Base-by-base conservation (phyloP, 2,797 vertebrate genomes). In the Balearica regulorum region DNA sequence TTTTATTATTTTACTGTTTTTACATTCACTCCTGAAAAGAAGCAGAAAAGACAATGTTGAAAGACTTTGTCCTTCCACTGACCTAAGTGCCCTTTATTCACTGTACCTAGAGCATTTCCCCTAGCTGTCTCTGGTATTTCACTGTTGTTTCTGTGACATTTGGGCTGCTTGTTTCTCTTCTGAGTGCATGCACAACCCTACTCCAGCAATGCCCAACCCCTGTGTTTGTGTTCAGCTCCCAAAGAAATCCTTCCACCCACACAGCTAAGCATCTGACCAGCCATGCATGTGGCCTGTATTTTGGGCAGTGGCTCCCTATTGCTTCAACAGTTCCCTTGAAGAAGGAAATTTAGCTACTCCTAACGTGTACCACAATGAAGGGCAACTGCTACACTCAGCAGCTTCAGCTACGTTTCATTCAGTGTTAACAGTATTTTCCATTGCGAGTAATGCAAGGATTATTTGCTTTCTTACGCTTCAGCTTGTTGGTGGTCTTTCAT, bases 221-320 rank as follows among this genome's bases (percentile, higher is more conserved):
- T 65, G 26, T 28, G 10, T 93, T 94, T 84, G 79, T 73, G 53
- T 77, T 77, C 78, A 83, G n/a, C 51, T 94, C 71, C 62, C 71
- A 61, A 41, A 83, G 60, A 93, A 89, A 69, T 54, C 73, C 35
- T 62, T 91, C 71, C 78, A 83, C 78, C 81, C 86, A 87, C 71
- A 33, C 49, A 86, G 64, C 44, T 13, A 17, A 83, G 54, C 37
- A 55, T 87, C 66, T 64, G 62, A 82, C 39, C 69, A 48, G 62
- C 68, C 53, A 48, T 26, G 25, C 78, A 75, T 60, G 60, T 61
- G 75, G 71, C 51, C 61, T 11, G 0, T 35, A 66, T 83, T 89
- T 70, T 77, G 87, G 83, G 79, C 0, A 2, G 89, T 73, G 92
- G 70, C 64, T 95, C 75, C 14, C 33, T 76, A 26, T 61, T 70